Evolutionary conservation across 2,797 vertebrate species (phyloP).

Genomic region (Parotocinclus haroldoi): DNA sequence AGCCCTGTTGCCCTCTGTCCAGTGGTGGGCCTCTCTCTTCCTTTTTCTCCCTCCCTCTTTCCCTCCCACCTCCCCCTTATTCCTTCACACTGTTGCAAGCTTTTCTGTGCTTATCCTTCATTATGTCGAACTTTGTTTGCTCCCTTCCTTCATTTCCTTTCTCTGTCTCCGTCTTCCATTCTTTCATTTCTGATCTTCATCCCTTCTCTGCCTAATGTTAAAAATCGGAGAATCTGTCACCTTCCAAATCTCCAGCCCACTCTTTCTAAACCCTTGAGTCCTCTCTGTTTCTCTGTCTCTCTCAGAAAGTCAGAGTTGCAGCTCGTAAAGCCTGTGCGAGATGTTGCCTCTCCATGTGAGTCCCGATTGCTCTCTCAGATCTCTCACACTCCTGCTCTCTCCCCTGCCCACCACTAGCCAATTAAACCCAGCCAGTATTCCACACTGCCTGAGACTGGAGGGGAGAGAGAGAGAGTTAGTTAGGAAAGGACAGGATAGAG

Average conservation of each 20-base stretch:
- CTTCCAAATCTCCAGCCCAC: conserved; percentile 54
- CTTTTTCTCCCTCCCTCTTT: conserved; percentile 10
- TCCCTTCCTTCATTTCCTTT: conserved; percentile 49
- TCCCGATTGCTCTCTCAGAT: conserved; percentile 49
- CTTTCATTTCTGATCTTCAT: conserved; percentile 22
- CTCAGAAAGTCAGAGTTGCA: conserved; percentile 37
- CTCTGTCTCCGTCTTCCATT: conserved; percentile 55
- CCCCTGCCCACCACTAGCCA: conserved; percentile 70
- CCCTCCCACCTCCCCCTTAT: conserved; percentile 50
- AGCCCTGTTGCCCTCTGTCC: conserved; percentile 66
- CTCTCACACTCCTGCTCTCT: conserved; percentile 54
- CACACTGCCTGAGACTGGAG: conserved; percentile 60
- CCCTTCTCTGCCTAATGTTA: conserved; percentile 21
- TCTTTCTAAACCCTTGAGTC: conserved; percentile 51
- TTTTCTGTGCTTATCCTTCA: conserved; percentile 57
- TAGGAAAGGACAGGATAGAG: conserved; percentile 12
- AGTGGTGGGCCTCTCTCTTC: conserved; percentile 66
- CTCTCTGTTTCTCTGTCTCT: conserved; percentile 44
- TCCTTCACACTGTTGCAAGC: conserved; percentile 58
- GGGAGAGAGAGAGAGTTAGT: conserved; percentile 34
- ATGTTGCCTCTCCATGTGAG: conserved; percentile 53
- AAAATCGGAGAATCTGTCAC: conserved; percentile 20
- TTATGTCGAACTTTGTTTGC: conserved; percentile 24
- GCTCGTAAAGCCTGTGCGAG: conserved; percentile 49
- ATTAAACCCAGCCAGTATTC: conserved; percentile 79